phyloP scores from a whole-genome alignment of 2,113 vertebrate genomes.

The Andinoacara biseriatus region DNA sequence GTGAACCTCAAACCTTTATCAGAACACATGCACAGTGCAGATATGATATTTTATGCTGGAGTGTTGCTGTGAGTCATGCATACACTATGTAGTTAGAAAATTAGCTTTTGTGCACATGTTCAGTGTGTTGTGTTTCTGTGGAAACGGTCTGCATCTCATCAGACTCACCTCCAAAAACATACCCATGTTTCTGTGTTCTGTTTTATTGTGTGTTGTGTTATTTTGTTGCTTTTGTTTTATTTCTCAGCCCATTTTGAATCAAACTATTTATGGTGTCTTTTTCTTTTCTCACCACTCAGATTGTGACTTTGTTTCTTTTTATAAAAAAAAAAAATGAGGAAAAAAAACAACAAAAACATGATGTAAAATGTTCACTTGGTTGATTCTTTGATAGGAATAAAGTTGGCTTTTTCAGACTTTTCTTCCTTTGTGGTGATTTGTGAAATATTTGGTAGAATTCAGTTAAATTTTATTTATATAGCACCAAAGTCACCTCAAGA shows the following conservation, averaged over 20 bases:
- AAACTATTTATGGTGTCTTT: conserved; percentile 68
- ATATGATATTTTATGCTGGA: not conserved
- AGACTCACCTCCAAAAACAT: not conserved
- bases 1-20: conserved; percentile 8
- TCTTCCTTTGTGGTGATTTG: not conserved
- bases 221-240: not conserved
- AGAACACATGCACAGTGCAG: not conserved
- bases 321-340: conserved; percentile 46
- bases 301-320: conserved; percentile 78
- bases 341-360: conserved; percentile 9
- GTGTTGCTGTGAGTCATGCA: not conserved
- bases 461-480: too few species aligned
- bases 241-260: conserved; percentile 39
- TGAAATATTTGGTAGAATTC: not conserved
- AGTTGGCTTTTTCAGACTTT: conserved; percentile 63
- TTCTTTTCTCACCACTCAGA: conserved; percentile 61
- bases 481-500: too few species aligned
- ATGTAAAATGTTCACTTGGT: conserved; percentile 55
- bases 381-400: conserved; percentile 73
- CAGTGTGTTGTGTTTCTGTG: conserved; percentile 12
- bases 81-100: not conserved
- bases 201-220: not conserved
- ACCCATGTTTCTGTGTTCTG: not conserved
- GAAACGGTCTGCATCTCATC: not conserved
- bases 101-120: not conserved